Evolutionary conservation across 1,140 invertebrate genomes (phyloP).

Genomic region (Lutraria rhynchaena): DNA sequence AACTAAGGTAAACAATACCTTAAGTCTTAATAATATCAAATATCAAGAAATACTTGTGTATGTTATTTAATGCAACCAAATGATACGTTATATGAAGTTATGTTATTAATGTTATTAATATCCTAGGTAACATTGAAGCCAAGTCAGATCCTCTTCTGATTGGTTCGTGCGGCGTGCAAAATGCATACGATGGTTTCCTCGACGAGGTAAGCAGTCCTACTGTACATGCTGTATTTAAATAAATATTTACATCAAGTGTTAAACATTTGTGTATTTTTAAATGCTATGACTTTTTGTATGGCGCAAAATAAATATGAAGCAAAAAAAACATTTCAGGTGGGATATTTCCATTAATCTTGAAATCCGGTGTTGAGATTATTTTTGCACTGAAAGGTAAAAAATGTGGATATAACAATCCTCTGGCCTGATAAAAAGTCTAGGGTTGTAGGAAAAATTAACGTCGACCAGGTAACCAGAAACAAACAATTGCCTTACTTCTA

Average conservation of each 20-base stretch:
- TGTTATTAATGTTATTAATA: not conserved
- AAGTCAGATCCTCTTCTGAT: constrained; percentile 30
- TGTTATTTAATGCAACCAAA: not conserved
- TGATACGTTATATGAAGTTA: not conserved
- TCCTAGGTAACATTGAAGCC: constrained; percentile 23
- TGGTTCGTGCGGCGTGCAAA: constrained; percentile 31
- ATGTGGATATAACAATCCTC: too few species aligned
- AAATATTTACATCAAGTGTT: not conserved
- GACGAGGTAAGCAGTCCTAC: constrained; percentile 42
- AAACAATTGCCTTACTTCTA: too few species aligned
- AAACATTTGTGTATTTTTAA: not conserved
- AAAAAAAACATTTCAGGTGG: not conserved
- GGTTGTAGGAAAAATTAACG: too few species aligned
- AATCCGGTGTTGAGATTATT: too few species aligned
- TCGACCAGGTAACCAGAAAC: too few species aligned
- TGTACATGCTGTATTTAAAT: not conserved
- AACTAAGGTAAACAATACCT: not conserved
- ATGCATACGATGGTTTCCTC: constrained; percentile 38
- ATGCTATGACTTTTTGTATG: not conserved
- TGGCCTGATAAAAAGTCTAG: too few species aligned
- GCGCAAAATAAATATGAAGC: not conserved
- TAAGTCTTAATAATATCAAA: too few species aligned
- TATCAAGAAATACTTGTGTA: too few species aligned
- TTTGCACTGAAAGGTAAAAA: too few species aligned
- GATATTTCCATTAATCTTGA: not conserved